Conservation (phyloP, 2,113 vertebrate species). For the Ceratotherium simum region DNA sequence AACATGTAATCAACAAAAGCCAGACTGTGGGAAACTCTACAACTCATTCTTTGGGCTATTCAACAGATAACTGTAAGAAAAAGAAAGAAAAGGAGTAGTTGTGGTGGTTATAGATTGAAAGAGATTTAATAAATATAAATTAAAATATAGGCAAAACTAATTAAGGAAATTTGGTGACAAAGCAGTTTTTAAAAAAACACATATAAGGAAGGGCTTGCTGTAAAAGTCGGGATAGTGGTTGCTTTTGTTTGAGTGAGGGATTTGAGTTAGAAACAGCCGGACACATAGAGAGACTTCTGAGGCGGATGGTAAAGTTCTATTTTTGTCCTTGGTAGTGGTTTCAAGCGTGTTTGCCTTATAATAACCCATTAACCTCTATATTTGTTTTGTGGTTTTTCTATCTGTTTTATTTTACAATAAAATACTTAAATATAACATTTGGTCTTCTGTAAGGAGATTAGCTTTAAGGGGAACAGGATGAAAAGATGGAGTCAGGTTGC, state of each 20-base stretch:
- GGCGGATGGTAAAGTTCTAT: not conserved
- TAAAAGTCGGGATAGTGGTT: not conserved
- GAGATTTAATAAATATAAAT: not conserved
- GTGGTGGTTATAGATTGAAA: not conserved
- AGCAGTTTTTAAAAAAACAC: not conserved
- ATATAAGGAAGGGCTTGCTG: not conserved
- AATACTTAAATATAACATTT: not conserved
- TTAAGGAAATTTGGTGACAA: not conserved
- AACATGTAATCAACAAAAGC: not conserved
- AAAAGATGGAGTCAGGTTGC: not conserved
- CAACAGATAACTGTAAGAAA: not conserved
- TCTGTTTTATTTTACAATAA: not conserved
- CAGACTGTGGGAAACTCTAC: not conserved
- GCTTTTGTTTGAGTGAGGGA: not conserved
- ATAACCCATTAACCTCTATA: not conserved
- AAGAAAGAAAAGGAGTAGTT: not conserved
- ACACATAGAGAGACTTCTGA: not conserved
- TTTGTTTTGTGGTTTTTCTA: not conserved
- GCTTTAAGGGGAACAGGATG: not conserved
- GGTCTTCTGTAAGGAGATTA: not conserved
- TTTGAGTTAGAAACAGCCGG: not conserved
- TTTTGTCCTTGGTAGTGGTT: not conserved
- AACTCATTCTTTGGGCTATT: not conserved
- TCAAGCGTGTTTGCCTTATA: not conserved
- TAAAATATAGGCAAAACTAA: constrained; percentile 1